Conservation (phyloP, 2,113 vertebrate species). For the Pollimyrus isidori region DNA sequence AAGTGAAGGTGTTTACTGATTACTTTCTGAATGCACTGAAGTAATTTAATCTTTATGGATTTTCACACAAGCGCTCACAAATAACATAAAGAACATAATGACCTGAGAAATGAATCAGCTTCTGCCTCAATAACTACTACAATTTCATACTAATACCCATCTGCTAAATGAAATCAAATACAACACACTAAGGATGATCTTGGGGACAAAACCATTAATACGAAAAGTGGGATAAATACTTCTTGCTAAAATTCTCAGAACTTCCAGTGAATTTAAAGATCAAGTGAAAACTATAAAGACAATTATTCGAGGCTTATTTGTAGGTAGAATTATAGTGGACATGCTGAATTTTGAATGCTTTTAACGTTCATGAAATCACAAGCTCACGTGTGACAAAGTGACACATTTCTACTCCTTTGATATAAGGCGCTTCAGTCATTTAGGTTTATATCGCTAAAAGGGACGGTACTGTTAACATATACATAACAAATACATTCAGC, state of each 20-base stretch:
- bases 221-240: neutral
- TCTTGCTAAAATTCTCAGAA: neutral
- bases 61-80: too few relatives aligned
- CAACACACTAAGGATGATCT: too few relatives aligned
- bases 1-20: too few relatives aligned
- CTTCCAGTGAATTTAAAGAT: neutral
- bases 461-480: neutral
- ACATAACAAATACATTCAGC: neutral
- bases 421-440: neutral
- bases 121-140: neutral
- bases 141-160: too few relatives aligned
- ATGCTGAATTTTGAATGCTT: neutral
- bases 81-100: neutral
- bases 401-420: neutral
- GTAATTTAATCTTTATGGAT: too few relatives aligned
- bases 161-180: too few relatives aligned
- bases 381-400: neutral
- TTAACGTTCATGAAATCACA: neutral
- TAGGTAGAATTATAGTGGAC: neutral
- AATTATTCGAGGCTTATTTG: neutral
- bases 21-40: too few relatives aligned
- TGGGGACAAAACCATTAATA: neutral
- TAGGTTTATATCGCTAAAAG: neutral
- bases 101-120: neutral
- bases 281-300: neutral